Base-by-base conservation (phyloP, 2,888 invertebrate species). In the Zygaena filipendulae region DNA sequence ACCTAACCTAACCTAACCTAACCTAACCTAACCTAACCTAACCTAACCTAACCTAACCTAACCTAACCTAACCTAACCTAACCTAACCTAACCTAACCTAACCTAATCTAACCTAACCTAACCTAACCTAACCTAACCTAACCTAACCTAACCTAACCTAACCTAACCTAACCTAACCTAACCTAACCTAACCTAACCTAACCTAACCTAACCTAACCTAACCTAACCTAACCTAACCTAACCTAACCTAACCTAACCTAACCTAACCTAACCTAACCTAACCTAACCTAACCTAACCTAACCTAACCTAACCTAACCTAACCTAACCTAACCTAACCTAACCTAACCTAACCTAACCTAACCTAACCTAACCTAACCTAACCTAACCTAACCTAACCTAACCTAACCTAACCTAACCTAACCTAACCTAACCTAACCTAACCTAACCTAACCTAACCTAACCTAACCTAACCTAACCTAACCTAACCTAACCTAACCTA, bases 1-100 rank as follows among this genome's bases (percentile, higher is more conserved):
- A 30, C 33, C 33, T 33, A 33, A 33, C 33, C 33, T 33, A 33
- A 30, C 33, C 33, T 33, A 33, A 33, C 33, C 33, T 33, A 33
- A 30, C 33, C 33, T 33, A 33, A 33, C 33, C 33, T 33, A 33
- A 30, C 33, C 33, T 33, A 33, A 33, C 33, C 33, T 33, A 33
- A 30, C 33, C 33, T 33, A 33, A 33, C 33, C 33, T 33, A 30
- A 30, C 29, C 32, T 32, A 32, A 32, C 32, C 32, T 32, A 23
- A 23, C 19, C 25, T 25, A 25, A 25, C 25, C 25, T 25, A 25
- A 25, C 25, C 25, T 25, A 25, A 25, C 25, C 25, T 25, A 25
- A 25, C 25, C 25, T 25, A 25, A 25, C 25, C 25, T 25, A 25
- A 25, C 25, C 25, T 25, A 25, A 25, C 25, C 25, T 25, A 25